Conservation (phyloP, 2,797 vertebrate species). For the Paramormyrops hopkinsi region DNA sequence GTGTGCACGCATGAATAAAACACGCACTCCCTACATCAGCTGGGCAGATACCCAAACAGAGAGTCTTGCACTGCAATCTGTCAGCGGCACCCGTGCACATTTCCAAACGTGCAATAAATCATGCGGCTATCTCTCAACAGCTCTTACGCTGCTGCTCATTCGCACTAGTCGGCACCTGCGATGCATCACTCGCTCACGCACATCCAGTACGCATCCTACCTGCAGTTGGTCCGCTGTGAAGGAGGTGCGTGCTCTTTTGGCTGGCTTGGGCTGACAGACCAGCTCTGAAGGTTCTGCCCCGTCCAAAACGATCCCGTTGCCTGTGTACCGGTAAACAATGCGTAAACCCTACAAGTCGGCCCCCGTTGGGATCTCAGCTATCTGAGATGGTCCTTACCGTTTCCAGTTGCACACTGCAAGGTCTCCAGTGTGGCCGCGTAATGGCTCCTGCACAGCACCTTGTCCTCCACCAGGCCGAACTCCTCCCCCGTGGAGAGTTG, state of each 20-base stretch:
- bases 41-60: background rate
- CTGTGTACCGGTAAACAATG: conserved; percentile 46
- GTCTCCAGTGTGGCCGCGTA: conserved; percentile 89
- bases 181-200: background rate
- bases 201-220: conserved; percentile 52
- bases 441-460: conserved; percentile 84
- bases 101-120: background rate
- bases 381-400: conserved; percentile 58
- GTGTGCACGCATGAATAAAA: background rate
- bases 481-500: conserved; percentile 93
- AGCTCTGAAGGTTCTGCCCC: conserved; percentile 72
- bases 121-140: background rate
- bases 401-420: conserved; percentile 81
- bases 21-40: background rate
- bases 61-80: background rate
- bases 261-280: conserved; percentile 76
- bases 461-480: conserved; percentile 85
- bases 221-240: conserved; percentile 95
- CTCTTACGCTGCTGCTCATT: background rate
- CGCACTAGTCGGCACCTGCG: background rate
- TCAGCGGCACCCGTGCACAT: background rate
- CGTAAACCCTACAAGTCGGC: background rate
- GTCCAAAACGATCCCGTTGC: conserved; percentile 74
- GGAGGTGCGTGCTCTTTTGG: conserved; percentile 93
- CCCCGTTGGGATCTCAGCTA: background rate